Evolutionary conservation across 2,888 invertebrate species (phyloP).

Genomic region (Drepanosiphum platanoidis): DNA sequence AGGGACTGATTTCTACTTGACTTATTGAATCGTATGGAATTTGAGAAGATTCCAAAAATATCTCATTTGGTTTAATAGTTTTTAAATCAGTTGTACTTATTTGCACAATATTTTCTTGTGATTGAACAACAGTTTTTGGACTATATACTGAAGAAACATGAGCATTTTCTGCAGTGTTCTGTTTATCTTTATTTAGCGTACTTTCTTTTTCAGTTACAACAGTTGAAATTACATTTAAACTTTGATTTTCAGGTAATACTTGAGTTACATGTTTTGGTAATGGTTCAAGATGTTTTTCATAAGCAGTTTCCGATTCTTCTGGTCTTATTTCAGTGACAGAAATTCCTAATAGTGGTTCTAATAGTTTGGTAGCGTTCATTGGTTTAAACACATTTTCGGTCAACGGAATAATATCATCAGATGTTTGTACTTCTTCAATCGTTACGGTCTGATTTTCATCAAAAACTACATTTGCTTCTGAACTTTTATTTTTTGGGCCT

Average conservation of each 20-base stretch:
- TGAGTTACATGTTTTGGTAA: conserved; percentile 65
- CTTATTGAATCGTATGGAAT: conserved; percentile 55
- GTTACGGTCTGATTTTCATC: conserved; percentile 70
- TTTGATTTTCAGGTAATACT: conserved; percentile 65
- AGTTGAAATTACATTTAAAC: conserved; percentile 68
- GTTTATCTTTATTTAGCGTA: conserved; percentile 64
- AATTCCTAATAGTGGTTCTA: conserved; percentile 71
- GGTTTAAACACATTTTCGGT: conserved; percentile 65
- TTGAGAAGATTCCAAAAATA: conserved; percentile 29
- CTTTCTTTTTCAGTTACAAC: conserved; percentile 69
- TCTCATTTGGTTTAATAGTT: conserved; percentile 32
- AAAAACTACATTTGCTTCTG: conserved; percentile 69
- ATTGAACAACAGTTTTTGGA: conserved; percentile 62
- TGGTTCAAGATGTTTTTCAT: conserved; percentile 65
- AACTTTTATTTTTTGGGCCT: conserved; percentile 67
- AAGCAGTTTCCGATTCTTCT: conserved; percentile 72
- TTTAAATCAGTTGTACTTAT: conserved; percentile 66
- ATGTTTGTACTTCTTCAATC: conserved; percentile 69
- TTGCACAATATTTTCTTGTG: conserved; percentile 69
- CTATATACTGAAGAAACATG: conserved; percentile 27
- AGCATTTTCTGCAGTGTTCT: conserved; percentile 62
- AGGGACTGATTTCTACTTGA: conserved; percentile 65
- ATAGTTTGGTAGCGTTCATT: conserved; percentile 70
- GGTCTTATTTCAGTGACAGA: conserved; percentile 70
- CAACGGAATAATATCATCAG: conserved; percentile 68